Base-by-base conservation (phyloP, 2,888 invertebrate species). In the Palloptera scutellata region DNA sequence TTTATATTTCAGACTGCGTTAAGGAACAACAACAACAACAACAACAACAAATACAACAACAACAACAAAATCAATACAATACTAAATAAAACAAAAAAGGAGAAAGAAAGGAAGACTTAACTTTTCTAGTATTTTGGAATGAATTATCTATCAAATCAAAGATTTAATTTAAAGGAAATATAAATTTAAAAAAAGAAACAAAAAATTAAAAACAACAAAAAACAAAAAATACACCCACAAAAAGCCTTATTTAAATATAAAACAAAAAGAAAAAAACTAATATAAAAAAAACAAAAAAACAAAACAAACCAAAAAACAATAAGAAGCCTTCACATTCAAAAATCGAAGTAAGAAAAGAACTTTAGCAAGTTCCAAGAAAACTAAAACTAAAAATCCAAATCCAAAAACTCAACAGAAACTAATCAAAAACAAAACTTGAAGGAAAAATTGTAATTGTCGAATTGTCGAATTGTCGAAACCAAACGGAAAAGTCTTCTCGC, bases 261-360 rank as follows among this genome's bases (percentile, higher is more conserved):
- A 74, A 74, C 67, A 70, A n/a, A n/a, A n/a, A n/a, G 70, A 69
- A 61, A 69, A 67, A 66, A 74, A 74, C 63, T 52, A 75, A 75
- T 74, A 72, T 75, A 78, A 67, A 74, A 74, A 65, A 70, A 76
- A 75, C 71, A 67, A 73, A 72, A 65, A 71, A 67, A 70, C 53
- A 71, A 69, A 70, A 63, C 15, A 61, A 65, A 66, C 55, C 73
- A 71, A 48, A 53, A 59, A 65, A 41, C 66, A 48, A 66, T 40
- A 53, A 55, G 54, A 13, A 48, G 43, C 59, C 62, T 63, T 67
- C 63, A 61, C 55, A 66, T 20, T 30, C 45, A 52, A 61, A 19
- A 55, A 8, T n/a, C 15, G 4, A 61, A 78, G 75, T 77, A 71
- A 69, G 74, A 70, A 74, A 70, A 70, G 64, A 53, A 67, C 54